Evolutionary conservation across 2,113 vertebrate species (phyloP).

Genomic region (Buteo buteo): DNA sequence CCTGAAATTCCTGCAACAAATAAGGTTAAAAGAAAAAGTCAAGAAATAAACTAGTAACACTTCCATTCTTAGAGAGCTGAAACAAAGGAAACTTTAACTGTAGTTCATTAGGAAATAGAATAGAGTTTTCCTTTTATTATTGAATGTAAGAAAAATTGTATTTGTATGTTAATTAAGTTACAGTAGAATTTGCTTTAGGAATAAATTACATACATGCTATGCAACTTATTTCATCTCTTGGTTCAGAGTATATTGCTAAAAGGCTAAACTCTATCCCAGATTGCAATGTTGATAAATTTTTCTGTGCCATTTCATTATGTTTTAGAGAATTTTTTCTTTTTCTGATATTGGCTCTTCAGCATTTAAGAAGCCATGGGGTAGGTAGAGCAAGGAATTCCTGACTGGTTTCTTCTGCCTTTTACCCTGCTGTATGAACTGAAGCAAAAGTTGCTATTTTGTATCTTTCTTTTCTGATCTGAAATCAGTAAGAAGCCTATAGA

Average conservation of each 20-base stretch:
- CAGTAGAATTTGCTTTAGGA: conserved; percentile 15
- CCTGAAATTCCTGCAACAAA: neutral
- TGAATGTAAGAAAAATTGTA: neutral
- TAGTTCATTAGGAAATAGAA: neutral
- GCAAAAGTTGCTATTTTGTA: neutral
- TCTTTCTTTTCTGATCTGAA: neutral
- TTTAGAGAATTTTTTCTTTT: neutral
- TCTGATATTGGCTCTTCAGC: neutral
- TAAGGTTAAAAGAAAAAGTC: neutral
- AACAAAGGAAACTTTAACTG: neutral
- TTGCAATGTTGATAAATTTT: conserved; percentile 1
- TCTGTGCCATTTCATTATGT: neutral
- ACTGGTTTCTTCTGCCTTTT: neutral
- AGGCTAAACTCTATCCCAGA: neutral
- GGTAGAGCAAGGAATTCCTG: neutral
- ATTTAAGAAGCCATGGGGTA: neutral
- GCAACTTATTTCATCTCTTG: neutral
- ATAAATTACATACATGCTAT: neutral
- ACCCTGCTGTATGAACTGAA: neutral
- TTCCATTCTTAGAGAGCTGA: neutral
- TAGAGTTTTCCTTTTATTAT: neutral
- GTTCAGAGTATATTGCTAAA: neutral
- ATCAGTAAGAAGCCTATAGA: neutral
- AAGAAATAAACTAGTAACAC: neutral
- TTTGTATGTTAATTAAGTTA: conserved; percentile 42